These are phyloP conservation scores for Microtus oregoni DNA, from an alignment of 2,113 vertebrate species.

Conservation along the genomic window DNA sequence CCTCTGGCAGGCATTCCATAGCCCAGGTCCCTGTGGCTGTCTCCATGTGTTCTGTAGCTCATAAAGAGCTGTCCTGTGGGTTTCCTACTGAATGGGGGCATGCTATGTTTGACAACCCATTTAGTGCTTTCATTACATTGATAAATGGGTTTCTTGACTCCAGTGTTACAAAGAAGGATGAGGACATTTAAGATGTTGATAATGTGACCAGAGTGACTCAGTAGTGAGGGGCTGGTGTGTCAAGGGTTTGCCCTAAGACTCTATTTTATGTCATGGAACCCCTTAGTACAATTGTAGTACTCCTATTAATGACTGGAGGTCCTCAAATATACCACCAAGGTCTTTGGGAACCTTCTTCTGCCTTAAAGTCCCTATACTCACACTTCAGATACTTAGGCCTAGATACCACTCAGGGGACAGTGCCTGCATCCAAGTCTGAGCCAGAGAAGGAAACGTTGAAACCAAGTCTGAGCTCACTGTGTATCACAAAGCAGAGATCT, in stretches of 20 bases:
- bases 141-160: background rate
- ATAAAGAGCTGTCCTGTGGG: background rate
- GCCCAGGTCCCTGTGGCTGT: background rate
- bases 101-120: background rate
- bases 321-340: background rate
- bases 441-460: background rate
- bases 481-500: background rate
- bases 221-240: background rate
- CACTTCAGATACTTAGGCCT: background rate
- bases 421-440: background rate
- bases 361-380: background rate
- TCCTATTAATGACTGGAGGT: background rate
- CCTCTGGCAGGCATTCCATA: background rate
- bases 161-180: constrained; percentile 1
- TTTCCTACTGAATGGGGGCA: background rate
- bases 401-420: background rate
- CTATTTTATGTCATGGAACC: background rate
- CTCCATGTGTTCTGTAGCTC: background rate
- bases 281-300: background rate
- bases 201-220: too few species aligned
- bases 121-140: background rate
- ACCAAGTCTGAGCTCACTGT: background rate
- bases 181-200: background rate
- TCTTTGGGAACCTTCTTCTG: background rate
- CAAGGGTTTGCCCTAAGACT: background rate